Evolutionary conservation across 2,113 vertebrate genomes (phyloP), one percentile per base, ranked within the genome.

Genomic region (Neogobius melanostomus): DNA sequence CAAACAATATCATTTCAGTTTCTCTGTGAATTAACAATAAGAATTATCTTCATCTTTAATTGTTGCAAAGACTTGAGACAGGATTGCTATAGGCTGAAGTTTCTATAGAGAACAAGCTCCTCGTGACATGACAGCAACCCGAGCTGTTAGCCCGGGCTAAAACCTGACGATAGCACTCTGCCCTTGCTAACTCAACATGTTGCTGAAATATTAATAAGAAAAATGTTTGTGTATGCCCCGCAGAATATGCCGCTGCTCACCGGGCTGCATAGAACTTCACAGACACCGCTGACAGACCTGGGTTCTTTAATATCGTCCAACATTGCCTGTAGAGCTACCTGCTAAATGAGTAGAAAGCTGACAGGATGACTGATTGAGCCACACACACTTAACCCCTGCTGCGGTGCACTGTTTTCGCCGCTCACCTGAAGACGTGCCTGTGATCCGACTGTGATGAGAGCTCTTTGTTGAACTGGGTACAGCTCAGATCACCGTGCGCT

Each of bases 191-290:
- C 87, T 81, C 81, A 81, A 83, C 83, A 81, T 66, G 66, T 28
- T 4, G 21, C 67, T 91, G 79, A 89, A 91, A 90, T 84, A 88
- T 91, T 90, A 82, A 91, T 90, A 79, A 88, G 79, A 65, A 69
- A 79, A 73, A 80, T 68, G 46, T 71, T 66, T 66, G 74, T 75
- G 69, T 65, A 64, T 66, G 42, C 72, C 74, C 64, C 54, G 67
- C 61, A 65, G 76, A 72, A 56, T 48, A 50, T 6, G 68, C 17
- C n/a, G 21, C 17, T 56, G 28, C 66, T 75, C 70, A 68, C 66
- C 48, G 28, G 60, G 15, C 12, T 62, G 59, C 57, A 50, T 48
- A 46, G 64, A 71, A 21, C 12, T 9, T 11, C 21, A 10, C 6
- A 61, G 59, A 14, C 11, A 42, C 71, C 71, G 46, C 45, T 48